Evolutionary conservation across 2,888 invertebrate species (phyloP).

Genomic region (Phalera bucephala): DNA sequence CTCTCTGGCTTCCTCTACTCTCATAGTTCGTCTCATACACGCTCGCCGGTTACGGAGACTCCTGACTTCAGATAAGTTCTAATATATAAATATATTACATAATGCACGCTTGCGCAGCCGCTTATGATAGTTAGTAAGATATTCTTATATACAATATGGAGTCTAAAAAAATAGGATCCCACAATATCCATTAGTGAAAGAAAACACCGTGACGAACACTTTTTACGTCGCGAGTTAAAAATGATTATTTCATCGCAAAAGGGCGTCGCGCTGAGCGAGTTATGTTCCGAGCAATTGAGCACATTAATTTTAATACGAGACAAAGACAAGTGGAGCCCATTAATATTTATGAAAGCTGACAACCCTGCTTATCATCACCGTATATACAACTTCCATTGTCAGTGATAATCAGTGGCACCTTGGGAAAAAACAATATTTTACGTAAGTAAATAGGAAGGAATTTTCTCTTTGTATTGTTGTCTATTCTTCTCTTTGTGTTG

Average conservation of each 20-base stretch:
- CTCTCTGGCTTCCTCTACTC: too few relatives aligned
- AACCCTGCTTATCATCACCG: conserved; percentile 27
- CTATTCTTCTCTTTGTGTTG: too few relatives aligned
- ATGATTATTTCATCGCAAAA: conserved; percentile 37
- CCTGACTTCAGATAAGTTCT: too few relatives aligned
- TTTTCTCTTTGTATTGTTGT: too few relatives aligned
- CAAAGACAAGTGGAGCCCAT: conserved; percentile 58
- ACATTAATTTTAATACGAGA: conserved; percentile 72
- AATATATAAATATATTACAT: too few relatives aligned
- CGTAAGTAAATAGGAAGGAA: not conserved
- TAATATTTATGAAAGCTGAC: conserved; percentile 66
- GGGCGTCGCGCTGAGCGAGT: conserved; percentile 39
- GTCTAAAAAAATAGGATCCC: not conserved
- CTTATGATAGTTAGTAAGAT: too few relatives aligned
- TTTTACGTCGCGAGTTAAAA: conserved; percentile 10
- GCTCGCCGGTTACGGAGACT: too few relatives aligned
- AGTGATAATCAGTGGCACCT: not conserved
- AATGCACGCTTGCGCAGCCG: too few relatives aligned
- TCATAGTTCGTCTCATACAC: too few relatives aligned
- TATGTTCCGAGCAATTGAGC: conserved; percentile 55
- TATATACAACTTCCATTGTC: conserved; percentile 29
- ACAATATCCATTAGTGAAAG: not conserved
- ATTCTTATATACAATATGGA: too few relatives aligned
- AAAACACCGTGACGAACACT: conserved; percentile 12
- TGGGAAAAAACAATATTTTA: not conserved